Evolutionary conservation across 2,797 vertebrate genomes (phyloP).

Genomic region (Apogon hyalosoma): DNA sequence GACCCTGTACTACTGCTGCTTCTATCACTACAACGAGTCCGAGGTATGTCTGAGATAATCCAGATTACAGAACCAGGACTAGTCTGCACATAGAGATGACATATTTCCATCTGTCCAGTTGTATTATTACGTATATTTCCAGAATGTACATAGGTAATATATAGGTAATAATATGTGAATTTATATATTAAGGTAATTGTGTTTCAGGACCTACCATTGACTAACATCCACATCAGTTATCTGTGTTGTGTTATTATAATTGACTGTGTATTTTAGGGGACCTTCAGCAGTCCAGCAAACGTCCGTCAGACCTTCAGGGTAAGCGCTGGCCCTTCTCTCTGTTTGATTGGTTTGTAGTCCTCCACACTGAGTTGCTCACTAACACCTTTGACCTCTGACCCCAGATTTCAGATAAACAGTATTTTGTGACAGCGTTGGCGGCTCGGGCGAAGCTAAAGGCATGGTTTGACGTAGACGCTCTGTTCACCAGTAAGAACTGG

Average conservation of each 20-base stretch:
- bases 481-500: conserved; percentile 95
- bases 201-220: too few species aligned
- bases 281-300: conserved; percentile 92
- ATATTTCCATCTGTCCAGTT: too few species aligned
- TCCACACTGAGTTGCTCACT: neutral
- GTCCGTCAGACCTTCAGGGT: conserved; percentile 97
- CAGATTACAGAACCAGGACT: neutral
- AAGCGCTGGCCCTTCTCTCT: conserved; percentile 5
- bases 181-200: too few species aligned
- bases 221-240: too few species aligned
- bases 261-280: conserved; percentile 80
- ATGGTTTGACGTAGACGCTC: conserved; percentile 94
- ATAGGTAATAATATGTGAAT: too few species aligned
- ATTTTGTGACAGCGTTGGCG: conserved; percentile 90
- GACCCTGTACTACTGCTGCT: conserved; percentile 95
- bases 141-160: too few species aligned
- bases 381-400: conserved; percentile 23
- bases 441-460: conserved; percentile 92
- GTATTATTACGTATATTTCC: too few species aligned
- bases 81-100: too few species aligned
- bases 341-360: too few species aligned
- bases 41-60: conserved; percentile 81
- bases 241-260: too few species aligned
- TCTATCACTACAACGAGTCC: conserved; percentile 93
- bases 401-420: conserved; percentile 96